phyloP scores from a whole-genome alignment of 2,797 vertebrate species.

The Gymnothorax reevesii region DNA sequence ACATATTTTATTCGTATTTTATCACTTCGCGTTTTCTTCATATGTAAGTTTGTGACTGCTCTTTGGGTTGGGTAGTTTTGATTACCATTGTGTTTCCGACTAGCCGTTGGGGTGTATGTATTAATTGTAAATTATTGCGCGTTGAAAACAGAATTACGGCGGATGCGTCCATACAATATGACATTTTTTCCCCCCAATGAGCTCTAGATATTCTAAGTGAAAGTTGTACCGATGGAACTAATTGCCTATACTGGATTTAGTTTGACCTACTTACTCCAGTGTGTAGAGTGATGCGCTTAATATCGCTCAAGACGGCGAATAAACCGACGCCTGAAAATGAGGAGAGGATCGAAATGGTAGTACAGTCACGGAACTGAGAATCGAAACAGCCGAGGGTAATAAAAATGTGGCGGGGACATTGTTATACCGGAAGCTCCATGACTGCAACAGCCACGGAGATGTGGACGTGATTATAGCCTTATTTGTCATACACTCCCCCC shows the following conservation, averaged over 20 bases:
- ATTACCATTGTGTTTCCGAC: background rate
- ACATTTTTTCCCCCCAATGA: background rate
- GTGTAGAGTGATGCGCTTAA: background rate
- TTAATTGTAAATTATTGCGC: background rate
- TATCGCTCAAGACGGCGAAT: background rate
- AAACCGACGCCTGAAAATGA: background rate
- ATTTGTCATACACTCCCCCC: background rate
- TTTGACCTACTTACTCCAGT: constrained; percentile 14
- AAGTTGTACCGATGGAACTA: constrained; percentile 16
- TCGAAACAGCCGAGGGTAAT: background rate
- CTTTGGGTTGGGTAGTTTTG: background rate
- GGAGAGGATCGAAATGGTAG: background rate
- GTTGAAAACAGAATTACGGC: background rate
- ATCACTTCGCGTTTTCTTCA: background rate
- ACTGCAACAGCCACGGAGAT: background rate
- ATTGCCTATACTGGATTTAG: constrained; percentile 3
- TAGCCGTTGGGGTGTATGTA: background rate
- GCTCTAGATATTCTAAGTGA: background rate
- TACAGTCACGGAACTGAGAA: background rate
- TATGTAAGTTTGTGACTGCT: background rate
- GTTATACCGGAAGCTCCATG: background rate
- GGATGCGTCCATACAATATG: background rate
- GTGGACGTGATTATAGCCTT: background rate
- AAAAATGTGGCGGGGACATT: background rate
- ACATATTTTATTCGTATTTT: background rate